Conservation (phyloP, 2,888 invertebrate species). For the Antheraea yamamai region DNA sequence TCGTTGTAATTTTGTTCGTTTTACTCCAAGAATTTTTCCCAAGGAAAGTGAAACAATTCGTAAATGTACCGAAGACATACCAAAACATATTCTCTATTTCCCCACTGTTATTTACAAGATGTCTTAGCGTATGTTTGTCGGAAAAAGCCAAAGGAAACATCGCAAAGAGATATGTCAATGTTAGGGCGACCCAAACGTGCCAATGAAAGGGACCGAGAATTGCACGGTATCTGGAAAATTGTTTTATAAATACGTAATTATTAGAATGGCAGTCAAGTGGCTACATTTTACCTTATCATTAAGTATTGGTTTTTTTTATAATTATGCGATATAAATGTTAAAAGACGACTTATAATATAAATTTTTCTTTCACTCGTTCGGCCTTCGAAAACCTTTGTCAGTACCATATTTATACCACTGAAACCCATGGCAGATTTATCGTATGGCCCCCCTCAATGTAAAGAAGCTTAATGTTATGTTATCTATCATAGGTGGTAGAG, state of each 20-base stretch:
- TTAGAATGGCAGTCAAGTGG: background rate
- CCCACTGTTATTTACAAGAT: slow-evolving; percentile 85
- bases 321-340: no score
- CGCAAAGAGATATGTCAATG: slow-evolving; percentile 86
- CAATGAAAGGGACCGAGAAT: slow-evolving; percentile 92
- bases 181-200: slow-evolving; percentile 89
- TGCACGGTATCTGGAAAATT: slow-evolving; percentile 85
- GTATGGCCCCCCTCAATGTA: no score
- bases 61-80: slow-evolving; percentile 93
- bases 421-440: no score
- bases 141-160: slow-evolving; percentile 89
- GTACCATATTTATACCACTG: no score
- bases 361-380: no score
- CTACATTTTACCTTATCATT: no score
- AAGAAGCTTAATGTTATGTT: no score
- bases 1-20: slow-evolving; percentile 85
- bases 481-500: no score
- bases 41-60: slow-evolving; percentile 88
- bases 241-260: background rate
- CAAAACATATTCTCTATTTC: slow-evolving; percentile 93
- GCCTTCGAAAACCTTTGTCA: no score
- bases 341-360: no score
- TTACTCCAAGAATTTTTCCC: slow-evolving; percentile 88
- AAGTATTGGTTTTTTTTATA: no score
- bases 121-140: slow-evolving; percentile 85